Evolutionary conservation across 1,140 invertebrate genomes (phyloP).

Genomic region (Phocides pigmalion): DNA sequence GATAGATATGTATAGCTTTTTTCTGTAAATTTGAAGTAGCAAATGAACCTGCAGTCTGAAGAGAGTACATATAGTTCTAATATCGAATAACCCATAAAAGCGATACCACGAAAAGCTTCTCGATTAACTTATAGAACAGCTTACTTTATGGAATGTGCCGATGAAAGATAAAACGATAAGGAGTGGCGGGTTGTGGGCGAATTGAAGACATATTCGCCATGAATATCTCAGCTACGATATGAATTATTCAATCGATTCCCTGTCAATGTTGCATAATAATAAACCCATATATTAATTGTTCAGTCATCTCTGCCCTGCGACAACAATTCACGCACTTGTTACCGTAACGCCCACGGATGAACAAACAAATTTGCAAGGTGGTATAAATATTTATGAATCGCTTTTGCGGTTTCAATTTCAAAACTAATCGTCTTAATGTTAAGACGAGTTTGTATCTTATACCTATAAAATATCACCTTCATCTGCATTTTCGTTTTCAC

Average conservation of each 20-base stretch:
- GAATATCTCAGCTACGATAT: slow-evolving; percentile 17
- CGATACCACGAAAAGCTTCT: background rate
- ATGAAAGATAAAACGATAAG: slow-evolving; percentile 24
- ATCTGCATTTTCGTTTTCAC: no score
- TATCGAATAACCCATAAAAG: background rate
- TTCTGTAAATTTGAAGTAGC: no score
- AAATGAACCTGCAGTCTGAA: no score
- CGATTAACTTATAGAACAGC: background rate
- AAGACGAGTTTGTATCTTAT: no score
- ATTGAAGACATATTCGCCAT: slow-evolving; percentile 14
- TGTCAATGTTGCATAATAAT: slow-evolving; percentile 23
- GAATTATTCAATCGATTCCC: slow-evolving; percentile 16
- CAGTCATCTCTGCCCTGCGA: background rate
- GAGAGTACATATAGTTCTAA: no score
- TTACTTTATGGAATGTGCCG: slow-evolving; percentile 2
- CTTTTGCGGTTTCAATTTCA: no score
- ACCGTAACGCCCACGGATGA: background rate
- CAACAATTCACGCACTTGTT: slow-evolving; percentile 1
- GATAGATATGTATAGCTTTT: no score
- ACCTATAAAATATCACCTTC: no score
- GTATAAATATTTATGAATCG: background rate
- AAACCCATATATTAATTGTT: background rate
- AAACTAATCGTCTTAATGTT: no score
- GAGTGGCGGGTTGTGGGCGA: slow-evolving; percentile 18
- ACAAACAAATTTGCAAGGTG: background rate